Evolutionary conservation across 2,113 vertebrate species (phyloP).

Genomic region (Neogale vison): DNA sequence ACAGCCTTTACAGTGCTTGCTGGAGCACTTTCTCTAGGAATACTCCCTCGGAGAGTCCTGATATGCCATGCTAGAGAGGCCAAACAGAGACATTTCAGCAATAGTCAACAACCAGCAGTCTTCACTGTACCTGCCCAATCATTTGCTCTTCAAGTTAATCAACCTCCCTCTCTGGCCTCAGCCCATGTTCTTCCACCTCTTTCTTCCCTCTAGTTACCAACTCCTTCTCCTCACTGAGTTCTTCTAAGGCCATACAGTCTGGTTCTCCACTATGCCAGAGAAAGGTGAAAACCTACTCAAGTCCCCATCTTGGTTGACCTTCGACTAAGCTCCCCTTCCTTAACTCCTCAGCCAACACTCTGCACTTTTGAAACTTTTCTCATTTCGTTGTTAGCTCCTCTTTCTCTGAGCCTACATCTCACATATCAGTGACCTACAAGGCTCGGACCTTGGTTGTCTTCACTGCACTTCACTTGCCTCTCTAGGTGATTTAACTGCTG

Average conservation of each 20-base stretch:
- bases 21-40: neutral
- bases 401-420: neutral
- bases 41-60: neutral
- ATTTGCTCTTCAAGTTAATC: neutral
- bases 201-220: neutral
- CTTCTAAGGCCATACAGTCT: neutral
- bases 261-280: neutral
- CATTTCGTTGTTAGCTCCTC: neutral
- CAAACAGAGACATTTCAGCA: neutral
- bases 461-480: neutral
- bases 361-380: neutral
- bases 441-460: neutral
- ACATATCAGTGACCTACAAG: neutral
- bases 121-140: neutral
- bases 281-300: neutral
- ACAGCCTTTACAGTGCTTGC: neutral
- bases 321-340: neutral
- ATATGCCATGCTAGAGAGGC: neutral
- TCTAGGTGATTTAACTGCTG: neutral
- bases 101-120: neutral
- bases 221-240: neutral
- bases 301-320: neutral
- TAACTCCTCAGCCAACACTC: neutral
- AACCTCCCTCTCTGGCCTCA: neutral
- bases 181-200: neutral